A percentile compares a stretch with the other conserved stretches of the same genome.
phyloP scores from a whole-genome alignment of 2,113 vertebrate species.

The Vidua chalybeata region DNA sequence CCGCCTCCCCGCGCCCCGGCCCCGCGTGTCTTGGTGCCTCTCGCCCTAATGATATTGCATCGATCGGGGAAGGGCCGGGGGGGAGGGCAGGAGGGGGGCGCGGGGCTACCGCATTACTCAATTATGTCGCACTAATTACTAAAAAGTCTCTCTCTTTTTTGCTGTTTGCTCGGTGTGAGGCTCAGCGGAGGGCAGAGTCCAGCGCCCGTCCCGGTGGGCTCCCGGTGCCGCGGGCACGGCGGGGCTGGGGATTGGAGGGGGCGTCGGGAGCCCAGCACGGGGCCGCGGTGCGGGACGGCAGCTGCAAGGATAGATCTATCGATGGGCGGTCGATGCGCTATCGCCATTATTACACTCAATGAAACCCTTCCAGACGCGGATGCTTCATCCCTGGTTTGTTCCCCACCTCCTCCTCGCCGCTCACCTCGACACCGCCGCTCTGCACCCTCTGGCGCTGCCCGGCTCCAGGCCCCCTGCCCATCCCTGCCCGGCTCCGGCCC shows the following conservation, averaged over 20 bases:
- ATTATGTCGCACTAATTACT: conserved; percentile 78
- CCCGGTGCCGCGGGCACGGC: background rate
- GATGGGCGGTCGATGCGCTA: conserved; percentile 41
- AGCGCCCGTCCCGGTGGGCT: background rate
- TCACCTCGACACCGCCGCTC: background rate
- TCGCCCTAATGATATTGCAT: conserved; percentile 76
- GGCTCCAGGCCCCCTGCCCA: background rate
- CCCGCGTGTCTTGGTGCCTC: conserved; percentile 44
- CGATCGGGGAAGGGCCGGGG: conserved; percentile 56
- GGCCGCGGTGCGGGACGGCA: conserved; percentile 4
- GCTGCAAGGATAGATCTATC: conserved; percentile 33
- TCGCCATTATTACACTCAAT: conserved; percentile 47
- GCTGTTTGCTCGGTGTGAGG: background rate
- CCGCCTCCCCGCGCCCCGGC: background rate
- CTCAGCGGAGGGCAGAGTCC: conserved; percentile 1
- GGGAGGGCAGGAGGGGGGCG: background rate
- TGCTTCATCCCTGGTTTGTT: background rate
- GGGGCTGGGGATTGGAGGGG: background rate
- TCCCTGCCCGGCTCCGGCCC: background rate
- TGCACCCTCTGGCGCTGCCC: background rate
- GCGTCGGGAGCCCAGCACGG: background rate
- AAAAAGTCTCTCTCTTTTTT: conserved; percentile 27
- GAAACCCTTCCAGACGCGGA: conserved; percentile 28
- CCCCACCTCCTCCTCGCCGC: background rate
- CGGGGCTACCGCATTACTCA: conserved; percentile 47